phyloP scores from a whole-genome alignment of 2,888 invertebrate species.

The Electrophaes corylata region DNA sequence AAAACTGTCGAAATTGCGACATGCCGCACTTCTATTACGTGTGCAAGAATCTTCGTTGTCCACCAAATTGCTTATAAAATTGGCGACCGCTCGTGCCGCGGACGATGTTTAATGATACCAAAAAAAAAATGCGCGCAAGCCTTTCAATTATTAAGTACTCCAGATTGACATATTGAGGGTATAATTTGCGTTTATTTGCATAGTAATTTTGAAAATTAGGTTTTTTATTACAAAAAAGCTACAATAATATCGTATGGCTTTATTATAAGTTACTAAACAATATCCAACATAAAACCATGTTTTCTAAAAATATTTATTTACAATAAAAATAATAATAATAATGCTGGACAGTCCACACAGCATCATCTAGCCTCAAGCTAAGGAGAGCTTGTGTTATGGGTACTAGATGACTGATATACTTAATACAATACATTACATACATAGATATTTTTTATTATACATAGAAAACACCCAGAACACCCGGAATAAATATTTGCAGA shows the following conservation, averaged over 20 bases:
- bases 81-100: slow-evolving; percentile 76
- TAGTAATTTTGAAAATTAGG: slow-evolving; percentile 22
- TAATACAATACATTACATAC: too few species aligned
- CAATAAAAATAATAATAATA: too few species aligned
- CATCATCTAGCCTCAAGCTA: too few species aligned
- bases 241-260: background rate
- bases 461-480: too few species aligned
- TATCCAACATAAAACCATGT: too few species aligned
- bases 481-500: too few species aligned
- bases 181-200: slow-evolving; percentile 45
- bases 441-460: too few species aligned
- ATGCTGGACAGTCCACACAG: too few species aligned
- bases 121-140: slow-evolving; percentile 61
- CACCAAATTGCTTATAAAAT: slow-evolving; percentile 78
- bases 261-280: background rate
- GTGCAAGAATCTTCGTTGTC: slow-evolving; percentile 57
- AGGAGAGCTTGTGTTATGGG: too few species aligned
- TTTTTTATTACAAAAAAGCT: background rate
- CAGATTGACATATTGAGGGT: slow-evolving; percentile 64
- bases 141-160: slow-evolving; percentile 71
- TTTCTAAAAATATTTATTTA: too few species aligned
- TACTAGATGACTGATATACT: too few species aligned
- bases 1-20: background rate
- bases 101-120: slow-evolving; percentile 68
- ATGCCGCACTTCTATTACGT: background rate